These are phyloP conservation scores for Solenopsis invicta DNA, from an alignment of 1,140 invertebrate genomes.

Conservation along the genomic window DNA sequence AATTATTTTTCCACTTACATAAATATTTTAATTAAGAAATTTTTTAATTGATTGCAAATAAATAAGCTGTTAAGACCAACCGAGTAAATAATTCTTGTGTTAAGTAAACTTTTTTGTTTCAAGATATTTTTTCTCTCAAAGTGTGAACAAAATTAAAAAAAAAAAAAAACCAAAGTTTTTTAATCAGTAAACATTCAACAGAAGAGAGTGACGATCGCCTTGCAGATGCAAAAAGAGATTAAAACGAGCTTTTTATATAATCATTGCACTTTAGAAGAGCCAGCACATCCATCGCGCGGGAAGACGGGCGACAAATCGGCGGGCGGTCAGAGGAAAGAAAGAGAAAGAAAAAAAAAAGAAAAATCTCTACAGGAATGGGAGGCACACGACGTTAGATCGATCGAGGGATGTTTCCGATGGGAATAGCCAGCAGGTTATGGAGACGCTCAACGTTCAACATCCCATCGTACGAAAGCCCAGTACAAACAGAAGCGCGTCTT, in stretches of 20 bases:
- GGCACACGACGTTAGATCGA: constrained; percentile 27
- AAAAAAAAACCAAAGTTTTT: not conserved
- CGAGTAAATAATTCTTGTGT: too few species aligned
- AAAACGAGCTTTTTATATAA: not conserved
- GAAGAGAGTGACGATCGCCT: not conserved
- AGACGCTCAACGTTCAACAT: constrained; percentile 7
- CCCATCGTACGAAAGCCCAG: constrained; percentile 29
- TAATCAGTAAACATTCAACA: not conserved
- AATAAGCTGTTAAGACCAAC: too few species aligned
- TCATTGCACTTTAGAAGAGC: not conserved
- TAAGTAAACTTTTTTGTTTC: too few species aligned
- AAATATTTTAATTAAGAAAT: too few species aligned
- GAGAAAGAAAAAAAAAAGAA: not conserved
- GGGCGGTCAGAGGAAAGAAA: not conserved
- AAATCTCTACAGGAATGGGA: not conserved
- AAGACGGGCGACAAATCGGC: constrained; percentile 38
- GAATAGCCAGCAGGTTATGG: constrained; percentile 16
- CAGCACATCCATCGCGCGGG: constrained; percentile 3
- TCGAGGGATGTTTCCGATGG: constrained; percentile 12
- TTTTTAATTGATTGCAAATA: too few species aligned
- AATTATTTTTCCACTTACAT: too few species aligned
- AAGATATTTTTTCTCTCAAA: too few species aligned
- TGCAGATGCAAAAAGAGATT: not conserved
- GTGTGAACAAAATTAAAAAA: not conserved
- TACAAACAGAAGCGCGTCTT: constrained; percentile 49